A percentile compares a stretch with the other conserved stretches of the same genome.
Evolutionary conservation across 2,113 vertebrate species (phyloP).

Genomic region (Anoura caudifer): DNA sequence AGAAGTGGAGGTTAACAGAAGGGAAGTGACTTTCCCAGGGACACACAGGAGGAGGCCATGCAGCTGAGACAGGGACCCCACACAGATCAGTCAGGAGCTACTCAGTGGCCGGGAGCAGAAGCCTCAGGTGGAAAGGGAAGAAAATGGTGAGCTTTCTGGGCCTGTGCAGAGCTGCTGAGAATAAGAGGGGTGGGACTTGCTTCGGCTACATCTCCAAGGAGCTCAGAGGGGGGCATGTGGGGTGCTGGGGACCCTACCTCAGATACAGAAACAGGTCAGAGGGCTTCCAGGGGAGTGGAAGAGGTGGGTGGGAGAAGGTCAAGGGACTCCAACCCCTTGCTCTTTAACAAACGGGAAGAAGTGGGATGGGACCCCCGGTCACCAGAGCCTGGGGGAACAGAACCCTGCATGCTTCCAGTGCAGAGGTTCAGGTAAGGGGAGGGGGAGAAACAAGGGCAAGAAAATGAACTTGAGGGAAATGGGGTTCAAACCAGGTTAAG

Average conservation of each 20-base stretch:
- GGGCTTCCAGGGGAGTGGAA: neutral
- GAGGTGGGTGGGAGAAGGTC: neutral
- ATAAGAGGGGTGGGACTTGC: neutral
- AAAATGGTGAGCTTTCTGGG: neutral
- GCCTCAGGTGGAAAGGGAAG: neutral
- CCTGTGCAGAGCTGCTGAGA: neutral
- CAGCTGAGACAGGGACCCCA: neutral
- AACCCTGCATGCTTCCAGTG: fast-evolving
- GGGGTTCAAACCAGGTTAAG: neutral
- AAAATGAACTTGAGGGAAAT: neutral
- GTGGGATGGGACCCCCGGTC: neutral
- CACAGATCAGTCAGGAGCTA: neutral
- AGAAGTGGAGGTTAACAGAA: neutral
- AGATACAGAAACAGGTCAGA: neutral
- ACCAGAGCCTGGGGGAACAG: neutral
- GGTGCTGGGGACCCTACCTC: neutral
- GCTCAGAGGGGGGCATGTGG: neutral
- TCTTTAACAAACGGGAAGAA: neutral
- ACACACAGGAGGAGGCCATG: neutral
- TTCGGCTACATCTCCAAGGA: neutral
- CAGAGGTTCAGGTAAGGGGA: neutral
- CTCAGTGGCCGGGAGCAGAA: neutral
- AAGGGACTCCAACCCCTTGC: no score
- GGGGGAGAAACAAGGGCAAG: neutral
- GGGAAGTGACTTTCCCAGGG: neutral